These are phyloP conservation scores for Ctenodactylus gundi DNA, from an alignment of 2,113 vertebrate species.

Conservation along the genomic window DNA sequence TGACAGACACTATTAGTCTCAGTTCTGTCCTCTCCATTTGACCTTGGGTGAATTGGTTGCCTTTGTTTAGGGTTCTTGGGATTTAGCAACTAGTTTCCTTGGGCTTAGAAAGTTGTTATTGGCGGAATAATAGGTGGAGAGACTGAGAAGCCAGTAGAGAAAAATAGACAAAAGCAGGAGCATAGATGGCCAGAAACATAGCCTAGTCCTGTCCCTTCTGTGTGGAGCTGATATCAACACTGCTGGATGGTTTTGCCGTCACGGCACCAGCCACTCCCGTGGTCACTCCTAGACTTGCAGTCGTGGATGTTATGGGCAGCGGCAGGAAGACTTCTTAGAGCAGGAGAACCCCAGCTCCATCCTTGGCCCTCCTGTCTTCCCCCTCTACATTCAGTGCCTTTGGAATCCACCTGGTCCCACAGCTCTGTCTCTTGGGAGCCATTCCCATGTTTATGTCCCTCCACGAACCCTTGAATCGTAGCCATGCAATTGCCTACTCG, in stretches of 20 bases:
- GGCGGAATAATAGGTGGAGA: neutral
- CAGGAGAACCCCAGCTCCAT: neutral
- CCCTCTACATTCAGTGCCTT: neutral
- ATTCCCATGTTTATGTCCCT: neutral
- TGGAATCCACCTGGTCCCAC: neutral
- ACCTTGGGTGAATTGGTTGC: neutral
- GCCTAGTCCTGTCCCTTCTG: neutral
- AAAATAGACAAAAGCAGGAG: neutral
- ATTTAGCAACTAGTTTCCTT: neutral
- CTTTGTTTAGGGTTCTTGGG: neutral
- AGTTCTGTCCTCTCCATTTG: neutral
- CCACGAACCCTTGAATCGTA: neutral
- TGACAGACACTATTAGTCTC: neutral
- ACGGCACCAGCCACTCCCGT: fast-evolving
- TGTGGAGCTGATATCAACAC: fast-evolving
- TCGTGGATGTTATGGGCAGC: neutral
- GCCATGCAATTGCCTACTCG: neutral
- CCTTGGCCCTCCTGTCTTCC: neutral
- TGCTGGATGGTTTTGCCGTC: neutral
- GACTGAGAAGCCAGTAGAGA: neutral
- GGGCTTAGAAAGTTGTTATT: neutral
- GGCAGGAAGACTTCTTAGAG: neutral
- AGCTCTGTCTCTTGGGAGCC: neutral
- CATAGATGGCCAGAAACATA: neutral
- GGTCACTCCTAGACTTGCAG: neutral